Evolutionary conservation across 2,888 invertebrate genomes (phyloP).

Genomic region (Ethmia dodecea): DNA sequence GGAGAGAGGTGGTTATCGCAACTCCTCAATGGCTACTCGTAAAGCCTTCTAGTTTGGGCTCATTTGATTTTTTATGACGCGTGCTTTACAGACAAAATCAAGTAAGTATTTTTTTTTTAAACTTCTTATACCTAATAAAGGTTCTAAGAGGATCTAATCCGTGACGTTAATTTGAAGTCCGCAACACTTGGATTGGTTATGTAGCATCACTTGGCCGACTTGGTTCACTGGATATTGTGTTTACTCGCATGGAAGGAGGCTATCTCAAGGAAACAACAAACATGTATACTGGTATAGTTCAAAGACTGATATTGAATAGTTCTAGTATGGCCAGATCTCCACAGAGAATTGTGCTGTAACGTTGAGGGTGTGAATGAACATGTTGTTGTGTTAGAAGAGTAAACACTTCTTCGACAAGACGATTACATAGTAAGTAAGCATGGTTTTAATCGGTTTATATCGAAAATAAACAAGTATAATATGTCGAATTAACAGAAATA

Average conservation of each 20-base stretch:
- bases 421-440: no score
- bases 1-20: no score
- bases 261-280: conserved; percentile 16
- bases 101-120: not conserved
- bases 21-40: no score
- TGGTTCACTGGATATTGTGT: conserved; percentile 23
- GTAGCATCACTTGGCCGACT: no score
- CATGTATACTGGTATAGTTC: not conserved
- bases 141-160: not conserved
- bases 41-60: not conserved
- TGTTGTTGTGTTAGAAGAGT: no score
- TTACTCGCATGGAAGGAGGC: conserved; percentile 20
- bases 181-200: no score
- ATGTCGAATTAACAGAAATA: no score
- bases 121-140: not conserved
- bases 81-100: not conserved
- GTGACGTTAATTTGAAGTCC: conserved; percentile 14
- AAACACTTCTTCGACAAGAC: no score
- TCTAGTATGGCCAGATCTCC: no score
- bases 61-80: conserved; percentile 10
- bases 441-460: no score
- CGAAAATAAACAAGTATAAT: no score
- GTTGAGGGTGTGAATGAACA: not conserved
- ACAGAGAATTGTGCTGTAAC: no score
- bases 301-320: not conserved